Evolutionary conservation across 2,113 vertebrate species (phyloP), one percentile per base, ranked within the genome.

Genomic region (Mormyrus lacerda): DNA sequence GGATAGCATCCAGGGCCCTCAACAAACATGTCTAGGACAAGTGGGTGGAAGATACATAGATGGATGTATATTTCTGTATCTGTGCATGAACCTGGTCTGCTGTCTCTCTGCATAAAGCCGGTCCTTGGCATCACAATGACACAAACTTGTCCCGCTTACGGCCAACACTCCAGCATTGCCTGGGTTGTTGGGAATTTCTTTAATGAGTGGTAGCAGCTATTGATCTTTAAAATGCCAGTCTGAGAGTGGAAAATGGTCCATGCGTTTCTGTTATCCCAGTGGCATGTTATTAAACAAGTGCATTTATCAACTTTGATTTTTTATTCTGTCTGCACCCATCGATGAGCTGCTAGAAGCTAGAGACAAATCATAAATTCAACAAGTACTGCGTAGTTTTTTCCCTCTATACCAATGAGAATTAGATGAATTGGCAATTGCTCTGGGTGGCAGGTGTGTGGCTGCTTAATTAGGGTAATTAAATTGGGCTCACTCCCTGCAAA

Each of bases 391-490:
- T 98, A 86, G n/a, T 61, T n/a, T 8, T 98, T 98, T 94, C 98
- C 91, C 98, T 98, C 2, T 97, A 97, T 89, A 98, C 97, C 51
- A 97, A 98, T 0, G 97, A 98, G 93, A 98, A 97, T 97, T 98
- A 94, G 97, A 97, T 97, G 87, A 31, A 86, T 47, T 11, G 9
- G 45, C 53, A 58, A 21, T 11, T 69, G 61, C 9, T 65, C 61
- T 27, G 61, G n/a, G 61, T 13, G 61, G 61, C 61, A 65, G 61
- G 61, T 65, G 61, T 65, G 61, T 0, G n/a, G n/a, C 9, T n/a
- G 61, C n/a, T 65, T 27, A 65, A 65, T 65, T 65, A 65, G 61
- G 61, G 10, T 65, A 65, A 65, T 65, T 65, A 3, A 65, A 65
- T 65, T 27, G 24, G 9, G n/a, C 2, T 27, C 9, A 65, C 9